Conservation (phyloP, 2,797 vertebrate genomes). For the Pachyuromys duprasi region DNA sequence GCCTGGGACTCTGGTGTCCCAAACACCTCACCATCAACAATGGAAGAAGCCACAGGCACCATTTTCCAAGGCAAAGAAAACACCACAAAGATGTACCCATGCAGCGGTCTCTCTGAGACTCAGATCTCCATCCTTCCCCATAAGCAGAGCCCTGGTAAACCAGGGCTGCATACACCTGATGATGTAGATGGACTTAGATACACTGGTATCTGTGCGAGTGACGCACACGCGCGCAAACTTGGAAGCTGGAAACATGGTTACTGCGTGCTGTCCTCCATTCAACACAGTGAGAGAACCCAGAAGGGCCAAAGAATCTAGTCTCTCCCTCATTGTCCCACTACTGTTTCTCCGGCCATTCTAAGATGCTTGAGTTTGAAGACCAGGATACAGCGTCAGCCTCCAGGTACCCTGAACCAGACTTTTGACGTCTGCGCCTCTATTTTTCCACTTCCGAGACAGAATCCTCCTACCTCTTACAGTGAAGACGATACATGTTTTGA, state of each 20-base stretch:
- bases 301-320: neutral
- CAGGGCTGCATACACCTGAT: neutral
- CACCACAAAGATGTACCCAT: neutral
- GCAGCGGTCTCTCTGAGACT: neutral
- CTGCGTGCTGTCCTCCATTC: rapidly evolving
- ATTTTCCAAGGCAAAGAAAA: neutral
- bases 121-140: neutral
- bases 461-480: neutral
- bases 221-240: neutral
- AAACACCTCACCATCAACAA: neutral
- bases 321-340: neutral
- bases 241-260: neutral
- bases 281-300: neutral
- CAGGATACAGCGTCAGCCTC: neutral
- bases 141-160: neutral
- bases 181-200: rapidly evolving
- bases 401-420: neutral
- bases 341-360: neutral
- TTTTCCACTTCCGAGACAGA: neutral
- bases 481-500: neutral
- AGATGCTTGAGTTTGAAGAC: neutral
- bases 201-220: neutral
- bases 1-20: neutral
- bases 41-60: neutral
- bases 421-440: neutral